Percentiles rank a stretch among this genome's conserved stretches.
Evolutionary conservation across 2,888 invertebrate genomes (phyloP).

Genomic region (Cataglyphis albicans): DNA sequence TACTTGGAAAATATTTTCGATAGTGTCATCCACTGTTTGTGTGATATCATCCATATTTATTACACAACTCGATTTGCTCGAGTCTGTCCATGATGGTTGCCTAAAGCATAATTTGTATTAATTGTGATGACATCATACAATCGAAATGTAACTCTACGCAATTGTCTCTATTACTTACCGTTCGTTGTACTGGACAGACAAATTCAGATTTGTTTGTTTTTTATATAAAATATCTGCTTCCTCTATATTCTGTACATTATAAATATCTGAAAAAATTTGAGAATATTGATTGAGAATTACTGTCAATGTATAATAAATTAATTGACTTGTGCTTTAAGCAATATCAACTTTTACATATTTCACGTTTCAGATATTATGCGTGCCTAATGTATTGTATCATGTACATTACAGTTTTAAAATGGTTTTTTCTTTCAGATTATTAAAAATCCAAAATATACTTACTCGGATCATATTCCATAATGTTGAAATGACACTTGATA

Average conservation of each 20-base stretch:
- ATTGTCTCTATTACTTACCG: constrained; percentile 83
- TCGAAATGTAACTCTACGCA: constrained; percentile 17
- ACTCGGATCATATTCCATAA: constrained; percentile 89
- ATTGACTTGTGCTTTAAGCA: neutral
- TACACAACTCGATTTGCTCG: constrained; percentile 79
- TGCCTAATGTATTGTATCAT: no score
- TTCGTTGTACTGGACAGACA: constrained; percentile 88
- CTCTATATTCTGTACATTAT: constrained; percentile 84
- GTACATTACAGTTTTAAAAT: no score
- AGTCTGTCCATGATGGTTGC: constrained; percentile 80
- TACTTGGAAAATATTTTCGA: constrained; percentile 87
- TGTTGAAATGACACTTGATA: constrained; percentile 88
- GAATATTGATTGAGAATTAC: constrained; percentile 20
- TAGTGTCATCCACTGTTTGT: constrained; percentile 86
- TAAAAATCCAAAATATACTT: constrained; percentile 74
- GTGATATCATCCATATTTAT: constrained; percentile 81
- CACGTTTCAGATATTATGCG: neutral
- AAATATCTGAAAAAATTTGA: constrained; percentile 78
- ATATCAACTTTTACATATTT: neutral
- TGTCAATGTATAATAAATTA: neutral
- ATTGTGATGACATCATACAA: constrained; percentile 5
- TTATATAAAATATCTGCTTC: constrained; percentile 81
- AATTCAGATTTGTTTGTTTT: constrained; percentile 88
- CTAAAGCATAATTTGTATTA: constrained; percentile 63
- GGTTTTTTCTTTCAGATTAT: neutral